Percentiles rank a stretch among this genome's conserved stretches.
phyloP scores from a whole-genome alignment of 2,888 invertebrate genomes.

The Tigriopus californicus region DNA sequence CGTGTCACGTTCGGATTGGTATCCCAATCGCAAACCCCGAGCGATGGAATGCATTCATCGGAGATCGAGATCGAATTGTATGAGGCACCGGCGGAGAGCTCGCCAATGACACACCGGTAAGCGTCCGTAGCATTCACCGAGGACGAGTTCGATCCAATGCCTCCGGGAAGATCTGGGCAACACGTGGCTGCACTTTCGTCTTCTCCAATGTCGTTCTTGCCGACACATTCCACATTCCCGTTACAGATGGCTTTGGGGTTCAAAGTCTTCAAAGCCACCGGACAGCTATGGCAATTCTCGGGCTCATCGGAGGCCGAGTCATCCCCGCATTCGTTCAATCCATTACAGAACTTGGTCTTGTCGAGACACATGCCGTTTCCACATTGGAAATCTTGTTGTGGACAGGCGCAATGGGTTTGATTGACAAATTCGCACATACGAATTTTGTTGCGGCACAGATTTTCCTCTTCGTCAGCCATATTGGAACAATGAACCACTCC shows the following conservation, averaged over 20 bases:
- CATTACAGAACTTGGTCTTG: slow-evolving; percentile 1
- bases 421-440: background rate
- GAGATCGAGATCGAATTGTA: background rate
- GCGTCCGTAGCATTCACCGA: background rate
- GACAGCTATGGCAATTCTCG: background rate
- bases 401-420: slow-evolving; percentile 5
- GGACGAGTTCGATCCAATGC: no score
- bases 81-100: background rate
- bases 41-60: background rate
- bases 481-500: background rate
- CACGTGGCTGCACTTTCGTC: background rate
- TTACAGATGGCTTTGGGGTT: background rate
- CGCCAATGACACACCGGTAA: slow-evolving; percentile 4
- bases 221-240: background rate
- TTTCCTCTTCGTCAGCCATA: background rate
- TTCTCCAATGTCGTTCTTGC: background rate
- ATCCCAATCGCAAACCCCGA: slow-evolving; percentile 4
- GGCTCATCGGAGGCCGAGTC: slow-evolving; percentile 1
- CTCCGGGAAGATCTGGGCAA: background rate
- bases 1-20: background rate
- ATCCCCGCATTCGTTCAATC: slow-evolving; percentile 8
- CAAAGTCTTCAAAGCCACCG: background rate
- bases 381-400: background rate
- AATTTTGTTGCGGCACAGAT: background rate
- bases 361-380: background rate